Evolutionary conservation across 2,888 invertebrate genomes (phyloP).

Genomic region (Escarpia spicata): DNA sequence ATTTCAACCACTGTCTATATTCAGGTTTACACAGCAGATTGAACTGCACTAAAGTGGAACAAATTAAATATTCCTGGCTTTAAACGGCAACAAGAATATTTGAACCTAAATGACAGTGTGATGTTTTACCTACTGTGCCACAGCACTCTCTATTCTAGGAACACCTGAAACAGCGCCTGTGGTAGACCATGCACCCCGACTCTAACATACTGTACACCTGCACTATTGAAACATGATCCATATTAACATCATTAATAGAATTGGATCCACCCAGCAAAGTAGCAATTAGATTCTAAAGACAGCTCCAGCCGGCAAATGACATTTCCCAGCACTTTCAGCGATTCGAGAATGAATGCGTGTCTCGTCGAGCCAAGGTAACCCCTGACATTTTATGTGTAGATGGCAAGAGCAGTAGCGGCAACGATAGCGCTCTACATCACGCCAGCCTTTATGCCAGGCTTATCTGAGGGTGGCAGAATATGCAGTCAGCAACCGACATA

Average conservation of each 20-base stretch:
- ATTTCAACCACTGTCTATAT: too few relatives aligned
- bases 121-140: background rate
- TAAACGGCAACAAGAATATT: too few relatives aligned
- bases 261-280: background rate
- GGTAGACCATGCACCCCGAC: background rate
- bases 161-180: background rate
- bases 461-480: background rate
- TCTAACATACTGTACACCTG: background rate
- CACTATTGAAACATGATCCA: background rate
- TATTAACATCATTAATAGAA: conserved; percentile 6
- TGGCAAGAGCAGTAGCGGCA: background rate
- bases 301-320: background rate
- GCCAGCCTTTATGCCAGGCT: background rate
- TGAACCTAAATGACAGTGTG: too few relatives aligned
- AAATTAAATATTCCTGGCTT: too few relatives aligned
- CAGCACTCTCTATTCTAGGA: background rate
- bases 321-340: background rate
- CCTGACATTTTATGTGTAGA: conserved; percentile 10
- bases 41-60: too few relatives aligned
- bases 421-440: background rate
- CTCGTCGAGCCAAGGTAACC: background rate
- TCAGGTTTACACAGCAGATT: too few relatives aligned
- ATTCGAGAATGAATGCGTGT: background rate
- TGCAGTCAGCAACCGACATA: background rate
- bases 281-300: background rate